These are phyloP conservation scores for Anarhynchus alexandrinus DNA, from an alignment of 2,113 vertebrate species.

Conservation along the genomic window DNA sequence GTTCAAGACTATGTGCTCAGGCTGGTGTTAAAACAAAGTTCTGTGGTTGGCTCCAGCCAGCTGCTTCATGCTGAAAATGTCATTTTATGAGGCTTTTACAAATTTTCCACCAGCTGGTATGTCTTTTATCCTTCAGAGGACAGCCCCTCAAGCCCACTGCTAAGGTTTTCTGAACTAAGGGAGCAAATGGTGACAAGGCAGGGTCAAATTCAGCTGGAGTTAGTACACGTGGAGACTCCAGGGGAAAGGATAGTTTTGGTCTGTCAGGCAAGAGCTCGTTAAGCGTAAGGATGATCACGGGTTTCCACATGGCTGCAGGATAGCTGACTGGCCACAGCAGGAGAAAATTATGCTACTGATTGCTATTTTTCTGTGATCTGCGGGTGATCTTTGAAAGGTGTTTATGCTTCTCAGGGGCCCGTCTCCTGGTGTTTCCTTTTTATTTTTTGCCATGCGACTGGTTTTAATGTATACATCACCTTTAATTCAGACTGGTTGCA, in stretches of 20 bases:
- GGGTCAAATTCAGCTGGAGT: neutral
- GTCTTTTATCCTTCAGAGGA: neutral
- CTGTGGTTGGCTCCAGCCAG: neutral
- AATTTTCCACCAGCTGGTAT: neutral
- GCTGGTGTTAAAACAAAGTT: neutral
- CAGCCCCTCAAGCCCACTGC: neutral
- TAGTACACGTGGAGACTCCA: neutral
- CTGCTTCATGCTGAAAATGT: neutral
- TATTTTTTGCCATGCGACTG: neutral
- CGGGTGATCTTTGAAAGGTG: neutral
- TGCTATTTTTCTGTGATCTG: neutral
- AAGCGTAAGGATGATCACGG: neutral
- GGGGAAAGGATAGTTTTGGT: neutral
- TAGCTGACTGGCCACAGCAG: neutral
- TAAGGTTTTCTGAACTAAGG: neutral
- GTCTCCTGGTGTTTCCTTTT: neutral
- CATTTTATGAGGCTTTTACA: neutral
- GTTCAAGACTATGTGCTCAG: neutral
- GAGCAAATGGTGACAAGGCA: neutral
- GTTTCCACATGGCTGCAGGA: neutral
- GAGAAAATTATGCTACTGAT: neutral
- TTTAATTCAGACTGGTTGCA: neutral
- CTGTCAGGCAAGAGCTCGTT: neutral
- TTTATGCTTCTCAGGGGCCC: neutral
- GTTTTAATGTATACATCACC: neutral